Evolutionary conservation across 2,113 vertebrate genomes (phyloP), one percentile per base, ranked within the genome.

Genomic region (Malurus alboscapulatus): DNA sequence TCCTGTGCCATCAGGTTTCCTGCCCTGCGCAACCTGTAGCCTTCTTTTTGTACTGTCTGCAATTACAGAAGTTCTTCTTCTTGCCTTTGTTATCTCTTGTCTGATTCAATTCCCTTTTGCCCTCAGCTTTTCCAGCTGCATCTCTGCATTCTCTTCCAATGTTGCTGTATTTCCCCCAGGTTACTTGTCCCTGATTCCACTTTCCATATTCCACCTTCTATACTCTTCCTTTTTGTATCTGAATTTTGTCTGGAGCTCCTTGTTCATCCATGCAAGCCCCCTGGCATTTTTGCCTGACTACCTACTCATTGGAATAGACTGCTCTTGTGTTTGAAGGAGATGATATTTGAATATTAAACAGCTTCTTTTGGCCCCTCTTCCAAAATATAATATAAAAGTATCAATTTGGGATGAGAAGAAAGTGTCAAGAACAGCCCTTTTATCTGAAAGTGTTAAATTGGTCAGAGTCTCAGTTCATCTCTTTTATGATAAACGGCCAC

Each of bases 201-300:
- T 21, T 67, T 58, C 54, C 45, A 8, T 47, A 84, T 34, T 20
- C 54, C 5, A 48, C 44, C 16, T 62, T 68, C 58, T 68, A 13
- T 32, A 81, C 29, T 27, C 44, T 51, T 81, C 7, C 26, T 73
- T 91, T 87, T 44, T 67, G 17, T 15, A 34, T 38, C 36, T 32
- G 57, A 72, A 16, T 90, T 75, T 87, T 85, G 17, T 69, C 13
- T 5, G 71, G 30, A 67, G n/a, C 26, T 67, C 22, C 34, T 78
- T 92, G 66, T 29, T 88, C 54, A 93, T 51, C 22, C 74, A 91
- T 54, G 65, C 54, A 93, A 55, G 45, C 30, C 59, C 76, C 38
- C 54, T 84, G 79, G 93, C 79, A 88, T 91, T 93, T 73, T 77
- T 80, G 69, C 67, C 62, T 79, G 81, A 74, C 84, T 88, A 86